These are phyloP conservation scores for Ciconia boyciana DNA, from an alignment of 2,113 vertebrate species.

Conservation along the genomic window DNA sequence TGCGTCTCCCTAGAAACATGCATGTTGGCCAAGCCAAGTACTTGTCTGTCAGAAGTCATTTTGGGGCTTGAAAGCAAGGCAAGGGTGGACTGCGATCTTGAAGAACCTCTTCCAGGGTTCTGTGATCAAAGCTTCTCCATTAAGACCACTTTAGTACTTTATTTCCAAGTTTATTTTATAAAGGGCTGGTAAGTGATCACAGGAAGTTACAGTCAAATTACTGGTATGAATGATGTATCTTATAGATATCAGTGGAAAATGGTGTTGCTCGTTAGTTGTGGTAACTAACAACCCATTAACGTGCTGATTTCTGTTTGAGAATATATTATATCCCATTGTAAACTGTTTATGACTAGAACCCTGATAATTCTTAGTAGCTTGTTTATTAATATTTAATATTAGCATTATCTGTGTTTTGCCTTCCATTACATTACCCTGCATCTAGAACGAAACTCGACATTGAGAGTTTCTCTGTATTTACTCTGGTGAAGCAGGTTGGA, in stretches of 20 bases:
- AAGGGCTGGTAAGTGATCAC: neutral
- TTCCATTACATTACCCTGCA: neutral
- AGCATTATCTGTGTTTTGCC: neutral
- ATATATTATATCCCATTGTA: neutral
- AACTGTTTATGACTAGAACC: neutral
- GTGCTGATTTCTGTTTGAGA: neutral
- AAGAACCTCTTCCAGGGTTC: neutral
- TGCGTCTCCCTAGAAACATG: neutral
- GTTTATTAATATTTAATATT: neutral
- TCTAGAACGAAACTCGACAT: neutral
- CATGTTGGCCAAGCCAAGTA: neutral
- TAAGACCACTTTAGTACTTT: neutral
- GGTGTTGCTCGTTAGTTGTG: fast-evolving
- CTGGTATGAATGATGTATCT: neutral
- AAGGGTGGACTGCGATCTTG: neutral
- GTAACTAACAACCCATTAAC: neutral
- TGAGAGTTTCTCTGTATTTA: neutral
- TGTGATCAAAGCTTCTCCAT: neutral
- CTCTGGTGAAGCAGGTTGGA: neutral
- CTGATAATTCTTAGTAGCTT: neutral
- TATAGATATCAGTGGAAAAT: neutral
- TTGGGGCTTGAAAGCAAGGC: neutral
- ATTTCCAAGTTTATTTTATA: neutral
- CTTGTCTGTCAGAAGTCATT: neutral
- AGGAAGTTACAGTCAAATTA: neutral